A percentile compares a stretch with the other conserved stretches of the same genome.
phyloP scores from a whole-genome alignment of 2,888 invertebrate species.

The Eueremaeus valkanovi region DNA sequence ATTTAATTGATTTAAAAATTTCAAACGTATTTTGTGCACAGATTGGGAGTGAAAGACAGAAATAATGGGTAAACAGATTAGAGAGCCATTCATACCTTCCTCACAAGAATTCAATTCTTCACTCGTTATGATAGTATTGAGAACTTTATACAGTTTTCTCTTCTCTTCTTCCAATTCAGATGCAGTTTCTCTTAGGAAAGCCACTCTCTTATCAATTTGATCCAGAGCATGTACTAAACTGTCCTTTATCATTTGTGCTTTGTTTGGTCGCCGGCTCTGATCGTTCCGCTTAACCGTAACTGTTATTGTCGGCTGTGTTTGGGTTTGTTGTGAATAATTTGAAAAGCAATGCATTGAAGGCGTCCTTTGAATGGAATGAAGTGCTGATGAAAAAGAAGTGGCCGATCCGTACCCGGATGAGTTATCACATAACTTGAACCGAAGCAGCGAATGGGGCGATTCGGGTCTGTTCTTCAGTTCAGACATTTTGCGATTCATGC shows the following conservation, averaged over 20 bases:
- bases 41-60: background rate
- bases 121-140: constrained; percentile 16
- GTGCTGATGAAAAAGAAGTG: constrained; percentile 29
- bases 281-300: background rate
- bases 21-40: background rate
- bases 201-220: constrained; percentile 38
- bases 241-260: constrained; percentile 35
- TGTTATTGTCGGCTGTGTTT: background rate
- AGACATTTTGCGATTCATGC: background rate
- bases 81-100: constrained; percentile 25
- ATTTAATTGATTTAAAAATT: background rate
- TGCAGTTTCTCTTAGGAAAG: constrained; percentile 40
- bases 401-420: constrained; percentile 37
- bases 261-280: constrained; percentile 19
- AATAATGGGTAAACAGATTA: background rate
- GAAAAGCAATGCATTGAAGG: constrained; percentile 20
- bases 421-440: constrained; percentile 26
- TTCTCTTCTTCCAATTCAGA: constrained; percentile 39
- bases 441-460: background rate
- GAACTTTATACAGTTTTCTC: constrained; percentile 34
- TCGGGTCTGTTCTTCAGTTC: constrained; percentile 14
- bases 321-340: background rate
- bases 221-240: constrained; percentile 34
- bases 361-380: constrained; percentile 35
- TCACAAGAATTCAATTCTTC: constrained; percentile 5